A percentile compares a stretch with the other conserved stretches of the same genome.
These are phyloP conservation scores for Rhynchotus rufescens DNA, from an alignment of 2,797 vertebrate species.

Conservation along the genomic window DNA sequence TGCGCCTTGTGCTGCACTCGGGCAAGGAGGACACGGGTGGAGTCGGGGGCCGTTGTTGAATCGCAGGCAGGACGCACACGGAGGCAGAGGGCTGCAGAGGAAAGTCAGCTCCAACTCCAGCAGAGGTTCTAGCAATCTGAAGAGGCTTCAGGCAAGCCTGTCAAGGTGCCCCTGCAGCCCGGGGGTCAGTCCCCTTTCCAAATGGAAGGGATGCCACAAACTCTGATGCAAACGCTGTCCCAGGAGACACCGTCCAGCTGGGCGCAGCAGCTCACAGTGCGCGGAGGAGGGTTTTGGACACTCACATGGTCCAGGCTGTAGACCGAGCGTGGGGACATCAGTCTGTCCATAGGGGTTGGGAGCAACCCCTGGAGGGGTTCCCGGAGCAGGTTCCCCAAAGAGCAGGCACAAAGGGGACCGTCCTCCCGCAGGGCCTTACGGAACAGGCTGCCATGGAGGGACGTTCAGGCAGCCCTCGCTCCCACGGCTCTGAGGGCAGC, in stretches of 20 bases:
- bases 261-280: background rate
- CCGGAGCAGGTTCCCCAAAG: background rate
- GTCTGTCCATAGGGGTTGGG: background rate
- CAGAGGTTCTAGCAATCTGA: background rate
- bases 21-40: background rate
- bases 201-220: background rate
- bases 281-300: background rate
- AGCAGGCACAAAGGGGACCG: background rate
- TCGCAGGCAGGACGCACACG: accelerated
- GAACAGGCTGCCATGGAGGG: background rate
- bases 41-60: background rate
- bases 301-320: background rate
- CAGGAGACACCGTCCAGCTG: background rate
- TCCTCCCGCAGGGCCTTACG: background rate
- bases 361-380: background rate
- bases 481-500: background rate
- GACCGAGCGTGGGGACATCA: background rate
- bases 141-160: background rate
- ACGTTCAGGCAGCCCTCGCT: background rate
- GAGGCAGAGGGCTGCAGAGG: background rate
- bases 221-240: background rate
- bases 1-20: accelerated
- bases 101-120: background rate
- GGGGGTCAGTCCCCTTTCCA: background rate
- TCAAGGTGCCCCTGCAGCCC: background rate